Base-by-base conservation (phyloP, 2,113 vertebrate species). In the Trogon melanurus region DNA sequence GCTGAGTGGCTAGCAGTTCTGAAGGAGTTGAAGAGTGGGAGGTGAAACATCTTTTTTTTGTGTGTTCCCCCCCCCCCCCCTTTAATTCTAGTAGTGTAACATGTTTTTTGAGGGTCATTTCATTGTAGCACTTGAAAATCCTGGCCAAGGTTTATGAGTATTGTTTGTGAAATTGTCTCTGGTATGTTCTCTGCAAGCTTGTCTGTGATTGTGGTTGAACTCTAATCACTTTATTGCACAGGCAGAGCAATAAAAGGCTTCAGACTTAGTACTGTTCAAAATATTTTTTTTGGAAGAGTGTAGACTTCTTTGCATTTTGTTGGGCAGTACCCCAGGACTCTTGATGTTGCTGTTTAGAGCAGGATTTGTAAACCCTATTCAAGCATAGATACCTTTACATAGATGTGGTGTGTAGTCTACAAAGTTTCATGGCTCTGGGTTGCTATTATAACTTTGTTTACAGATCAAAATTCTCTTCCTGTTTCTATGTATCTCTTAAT, bases 331-430 rank as follows among this genome's bases (percentile, higher is more conserved):
- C 56, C 13, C 34, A 50, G n/a, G 9, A 2, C 18, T 60, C 34
- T 29, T 20, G 13, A 5, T 47, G 10, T 4, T 84, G 21, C 51
- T 75, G 44, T 26, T 44, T 16, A 26, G 27, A 69, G 67, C 67
- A 73, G 56, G 30, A 25, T 14, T 76, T 54, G 30, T 26, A 69
- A 88, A 75, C 9, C 11, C 41, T 50, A 85, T 62, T 19, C 30
- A 36, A 10, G 27, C 17, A 7, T 2, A 14, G 26, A 3, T 23
- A 26, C 8, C 0, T 60, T 27, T 60, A 3, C 2, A 3, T 7
- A 34, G 10, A 14, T 60, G 30, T 51, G 29, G 56, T 61, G 6
- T 1, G 3, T 61, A 41, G 45, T 16, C 84, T 51, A 38, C 20
- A 22, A 47, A 50, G 57, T 45, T 38, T 80, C 29, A 1, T 51